Evolutionary conservation across 2,797 vertebrate genomes (phyloP).

Genomic region (Leptoclinus maculatus): DNA sequence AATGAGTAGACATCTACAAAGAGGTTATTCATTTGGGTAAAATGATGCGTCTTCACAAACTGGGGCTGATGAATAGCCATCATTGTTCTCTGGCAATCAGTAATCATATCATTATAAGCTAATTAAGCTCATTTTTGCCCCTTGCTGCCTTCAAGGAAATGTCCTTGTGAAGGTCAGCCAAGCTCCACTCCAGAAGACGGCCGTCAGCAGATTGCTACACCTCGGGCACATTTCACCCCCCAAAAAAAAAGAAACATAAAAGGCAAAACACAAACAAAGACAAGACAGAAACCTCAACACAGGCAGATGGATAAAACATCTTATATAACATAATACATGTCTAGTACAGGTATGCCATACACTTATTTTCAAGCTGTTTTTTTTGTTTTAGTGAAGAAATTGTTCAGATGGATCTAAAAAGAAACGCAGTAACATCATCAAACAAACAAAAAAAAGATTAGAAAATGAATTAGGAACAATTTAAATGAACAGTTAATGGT

Average conservation of each 20-base stretch:
- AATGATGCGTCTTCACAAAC: slow-evolving; percentile 20
- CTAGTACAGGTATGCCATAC: neutral
- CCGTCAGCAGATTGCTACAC: slow-evolving; percentile 63
- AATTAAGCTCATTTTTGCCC: slow-evolving; percentile 61
- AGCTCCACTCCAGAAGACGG: slow-evolving; percentile 53
- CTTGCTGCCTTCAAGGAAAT: slow-evolving; percentile 66
- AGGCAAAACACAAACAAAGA: slow-evolving; percentile 55
- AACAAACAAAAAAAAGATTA: neutral
- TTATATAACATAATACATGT: neutral
- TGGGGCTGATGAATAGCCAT: slow-evolving; percentile 44
- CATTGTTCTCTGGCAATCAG: slow-evolving; percentile 42
- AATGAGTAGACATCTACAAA: slow-evolving; percentile 22
- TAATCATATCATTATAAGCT: slow-evolving; percentile 63
- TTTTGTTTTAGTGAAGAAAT: slow-evolving; percentile 1
- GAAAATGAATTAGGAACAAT: neutral
- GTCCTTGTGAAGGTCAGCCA: slow-evolving; percentile 76
- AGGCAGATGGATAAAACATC: slow-evolving; percentile 16
- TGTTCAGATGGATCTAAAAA: neutral
- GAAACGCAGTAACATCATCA: neutral
- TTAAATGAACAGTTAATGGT: neutral
- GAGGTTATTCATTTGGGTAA: slow-evolving; percentile 20
- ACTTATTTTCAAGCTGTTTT: too few species aligned
- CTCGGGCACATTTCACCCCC: slow-evolving; percentile 54
- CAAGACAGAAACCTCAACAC: slow-evolving; percentile 18
- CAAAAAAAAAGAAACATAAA: slow-evolving; percentile 15